Conservation (phyloP, 1,140 invertebrate species). For the Drosophila bocqueti region DNA sequence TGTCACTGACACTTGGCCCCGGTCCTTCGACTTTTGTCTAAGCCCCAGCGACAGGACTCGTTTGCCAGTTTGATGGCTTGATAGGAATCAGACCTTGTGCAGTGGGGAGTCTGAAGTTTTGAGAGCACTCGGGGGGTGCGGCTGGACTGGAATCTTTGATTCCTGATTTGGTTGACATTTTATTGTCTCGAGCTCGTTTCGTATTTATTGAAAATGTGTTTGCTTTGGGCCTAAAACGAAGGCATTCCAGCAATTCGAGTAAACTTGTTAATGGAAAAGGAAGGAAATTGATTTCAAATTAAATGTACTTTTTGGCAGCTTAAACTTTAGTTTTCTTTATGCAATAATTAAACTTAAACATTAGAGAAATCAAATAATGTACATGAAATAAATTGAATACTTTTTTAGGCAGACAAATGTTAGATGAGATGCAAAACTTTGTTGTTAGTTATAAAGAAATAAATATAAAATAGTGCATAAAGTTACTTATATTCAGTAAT, state of each 20-base stretch:
- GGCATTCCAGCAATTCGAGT: constrained; percentile 8
- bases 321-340: neutral
- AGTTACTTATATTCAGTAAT: too few species aligned
- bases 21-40: constrained; percentile 70
- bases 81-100: constrained; percentile 63
- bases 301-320: neutral
- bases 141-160: constrained; percentile 38
- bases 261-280: neutral
- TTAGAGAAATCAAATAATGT: neutral
- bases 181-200: constrained; percentile 72
- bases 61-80: constrained; percentile 81
- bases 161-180: constrained; percentile 71
- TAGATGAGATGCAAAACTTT: neutral
- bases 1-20: constrained; percentile 72
- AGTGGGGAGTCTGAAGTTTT: neutral
- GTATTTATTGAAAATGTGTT: constrained; percentile 80
- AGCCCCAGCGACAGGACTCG: constrained; percentile 56
- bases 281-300: neutral
- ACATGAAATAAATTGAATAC: neutral
- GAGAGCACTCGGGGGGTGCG: constrained; percentile 6
- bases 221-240: constrained; percentile 28
- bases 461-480: neutral
- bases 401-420: neutral
- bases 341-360: neutral
- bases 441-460: neutral